These are phyloP conservation scores for Polydesmus complanatus DNA, from an alignment of 2,888 invertebrate genomes.

Conservation along the genomic window DNA sequence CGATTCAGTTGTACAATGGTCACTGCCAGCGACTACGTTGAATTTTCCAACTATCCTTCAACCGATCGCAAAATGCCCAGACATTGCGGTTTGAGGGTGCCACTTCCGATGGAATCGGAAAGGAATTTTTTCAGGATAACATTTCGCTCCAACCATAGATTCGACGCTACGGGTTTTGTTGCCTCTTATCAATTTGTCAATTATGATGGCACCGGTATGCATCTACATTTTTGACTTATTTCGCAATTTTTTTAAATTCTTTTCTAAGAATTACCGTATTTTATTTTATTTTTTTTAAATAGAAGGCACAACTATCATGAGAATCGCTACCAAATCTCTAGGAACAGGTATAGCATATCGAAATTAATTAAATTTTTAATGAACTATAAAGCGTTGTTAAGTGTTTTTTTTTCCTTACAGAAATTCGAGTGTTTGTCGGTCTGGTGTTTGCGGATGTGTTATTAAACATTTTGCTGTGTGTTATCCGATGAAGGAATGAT, in stretches of 20 bases:
- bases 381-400: too few relatives aligned
- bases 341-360: too few relatives aligned
- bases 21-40: conserved; percentile 87
- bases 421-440: too few relatives aligned
- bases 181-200: conserved; percentile 67
- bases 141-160: conserved; percentile 82
- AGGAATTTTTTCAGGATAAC: conserved; percentile 86
- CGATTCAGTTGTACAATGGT: conserved; percentile 66
- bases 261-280: not conserved
- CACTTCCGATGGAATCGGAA: conserved; percentile 49
- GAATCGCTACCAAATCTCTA: too few relatives aligned
- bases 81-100: conserved; percentile 59
- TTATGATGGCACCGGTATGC: conserved; percentile 16
- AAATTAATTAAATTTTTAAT: too few relatives aligned
- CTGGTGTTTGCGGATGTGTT: too few relatives aligned
- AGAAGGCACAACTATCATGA: too few relatives aligned
- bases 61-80: conserved; percentile 76
- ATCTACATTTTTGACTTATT: not conserved
- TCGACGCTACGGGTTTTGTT: conserved; percentile 87
- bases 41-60: conserved; percentile 87
- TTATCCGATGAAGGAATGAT: too few relatives aligned
- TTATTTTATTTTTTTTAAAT: not conserved
- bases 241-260: not conserved
- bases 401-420: too few relatives aligned
- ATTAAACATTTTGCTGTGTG: too few relatives aligned